Evolutionary conservation across 2,797 vertebrate genomes (phyloP).

Genomic region (Aplochiton taeniatus): DNA sequence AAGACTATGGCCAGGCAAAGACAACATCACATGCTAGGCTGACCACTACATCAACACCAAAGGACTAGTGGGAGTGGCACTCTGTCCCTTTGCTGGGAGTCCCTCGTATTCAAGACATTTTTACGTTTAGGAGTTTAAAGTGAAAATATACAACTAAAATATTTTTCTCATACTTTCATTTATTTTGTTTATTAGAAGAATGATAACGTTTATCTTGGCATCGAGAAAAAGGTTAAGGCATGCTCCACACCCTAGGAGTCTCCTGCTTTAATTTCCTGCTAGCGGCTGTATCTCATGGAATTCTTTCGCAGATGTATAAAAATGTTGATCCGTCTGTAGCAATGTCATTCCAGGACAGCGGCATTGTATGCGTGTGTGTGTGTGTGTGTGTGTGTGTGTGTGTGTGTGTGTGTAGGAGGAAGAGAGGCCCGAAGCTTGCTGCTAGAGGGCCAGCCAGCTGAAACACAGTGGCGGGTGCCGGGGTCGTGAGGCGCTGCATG

Average conservation of each 20-base stretch:
- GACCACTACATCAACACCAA: constrained; percentile 63
- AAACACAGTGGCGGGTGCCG: constrained; percentile 60
- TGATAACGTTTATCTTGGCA: too few species aligned
- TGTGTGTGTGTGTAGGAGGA: background rate
- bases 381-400: background rate
- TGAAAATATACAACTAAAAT: background rate
- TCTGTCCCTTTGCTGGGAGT: constrained; percentile 23
- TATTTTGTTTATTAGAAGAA: background rate
- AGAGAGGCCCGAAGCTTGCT: constrained; percentile 15
- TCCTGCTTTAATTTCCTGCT: too few species aligned
- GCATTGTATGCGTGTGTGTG: constrained; percentile 21
- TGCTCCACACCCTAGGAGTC: too few species aligned
- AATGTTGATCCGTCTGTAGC: background rate
- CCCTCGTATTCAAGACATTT: background rate
- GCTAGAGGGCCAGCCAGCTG: constrained; percentile 48
- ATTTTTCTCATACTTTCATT: background rate
- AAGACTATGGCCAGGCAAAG: constrained; percentile 70
- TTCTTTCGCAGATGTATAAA: constrained; percentile 10
- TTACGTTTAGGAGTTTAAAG: too few species aligned
- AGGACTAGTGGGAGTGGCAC: constrained; percentile 48
- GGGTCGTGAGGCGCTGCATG: constrained; percentile 69
- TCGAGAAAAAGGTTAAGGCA: too few species aligned
- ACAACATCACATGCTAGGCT: constrained; percentile 72
- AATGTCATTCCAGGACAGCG: constrained; percentile 12
- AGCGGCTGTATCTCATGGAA: background rate